A percentile compares a stretch with the other conserved stretches of the same genome.
These are phyloP conservation scores for Holothuria scabra DNA, from an alignment of 53 echinoderm and acorn worm species.

Conservation along the genomic window DNA sequence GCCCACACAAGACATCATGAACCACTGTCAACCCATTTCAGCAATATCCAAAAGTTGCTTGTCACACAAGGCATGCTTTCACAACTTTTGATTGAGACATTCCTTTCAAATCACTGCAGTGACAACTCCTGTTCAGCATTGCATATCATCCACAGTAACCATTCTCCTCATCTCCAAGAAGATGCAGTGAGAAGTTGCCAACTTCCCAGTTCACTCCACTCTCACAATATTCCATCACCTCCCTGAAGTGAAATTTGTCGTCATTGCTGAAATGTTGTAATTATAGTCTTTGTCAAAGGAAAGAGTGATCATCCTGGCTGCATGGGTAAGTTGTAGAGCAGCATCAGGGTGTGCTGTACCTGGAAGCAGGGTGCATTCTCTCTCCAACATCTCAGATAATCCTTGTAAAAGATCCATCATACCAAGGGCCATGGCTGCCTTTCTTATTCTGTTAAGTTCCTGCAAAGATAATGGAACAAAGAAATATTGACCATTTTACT, in stretches of 20 bases:
- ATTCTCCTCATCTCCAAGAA: too few species aligned
- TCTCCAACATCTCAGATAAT: slow-evolving; percentile 82
- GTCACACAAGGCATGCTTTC: too few species aligned
- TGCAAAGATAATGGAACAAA: slow-evolving; percentile 27
- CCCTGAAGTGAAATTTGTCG: slow-evolving; percentile 88
- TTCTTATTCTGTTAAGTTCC: slow-evolving; percentile 93
- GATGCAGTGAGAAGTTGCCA: not conserved
- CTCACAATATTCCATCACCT: slow-evolving; percentile 50
- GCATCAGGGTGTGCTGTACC: slow-evolving; percentile 93
- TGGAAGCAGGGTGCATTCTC: slow-evolving; percentile 92
- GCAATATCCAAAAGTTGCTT: too few species aligned
- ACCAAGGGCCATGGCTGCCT: slow-evolving; percentile 84
- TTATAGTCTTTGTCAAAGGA: slow-evolving; percentile 76
- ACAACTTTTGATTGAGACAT: too few species aligned
- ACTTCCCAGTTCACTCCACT: not conserved
- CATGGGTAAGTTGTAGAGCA: slow-evolving; percentile 94
- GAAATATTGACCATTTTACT: not conserved
- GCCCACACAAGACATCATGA: too few species aligned
- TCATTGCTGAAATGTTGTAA: slow-evolving; percentile 76
- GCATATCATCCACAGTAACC: too few species aligned
- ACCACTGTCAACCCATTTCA: too few species aligned
- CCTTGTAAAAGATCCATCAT: slow-evolving; percentile 90
- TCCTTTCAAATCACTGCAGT: too few species aligned
- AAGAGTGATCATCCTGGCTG: slow-evolving; percentile 80
- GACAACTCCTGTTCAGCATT: too few species aligned